Evolutionary conservation across 2,113 vertebrate species (phyloP).

Genomic region (Taurulus bubalis): DNA sequence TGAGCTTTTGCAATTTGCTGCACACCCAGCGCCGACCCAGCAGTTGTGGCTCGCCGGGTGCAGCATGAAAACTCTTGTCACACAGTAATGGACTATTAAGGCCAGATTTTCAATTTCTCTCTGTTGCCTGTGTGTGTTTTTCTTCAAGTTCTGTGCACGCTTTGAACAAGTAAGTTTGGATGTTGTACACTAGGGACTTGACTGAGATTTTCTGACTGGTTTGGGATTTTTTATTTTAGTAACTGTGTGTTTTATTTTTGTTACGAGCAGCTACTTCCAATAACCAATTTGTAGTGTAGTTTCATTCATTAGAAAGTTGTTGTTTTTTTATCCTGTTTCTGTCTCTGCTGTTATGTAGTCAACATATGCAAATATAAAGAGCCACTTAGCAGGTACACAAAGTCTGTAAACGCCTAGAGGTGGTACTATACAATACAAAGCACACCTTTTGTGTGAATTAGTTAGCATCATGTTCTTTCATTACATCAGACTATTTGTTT

Average conservation of each 20-base stretch:
- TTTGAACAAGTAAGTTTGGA: slow-evolving; percentile 11
- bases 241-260: background rate
- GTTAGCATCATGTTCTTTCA: background rate
- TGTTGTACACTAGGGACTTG: background rate
- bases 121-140: background rate
- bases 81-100: slow-evolving; percentile 33
- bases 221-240: background rate
- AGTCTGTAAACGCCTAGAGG: background rate
- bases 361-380: slow-evolving; percentile 13
- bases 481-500: background rate
- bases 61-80: slow-evolving; percentile 37
- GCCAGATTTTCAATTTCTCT: background rate
- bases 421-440: background rate
- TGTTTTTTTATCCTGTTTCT: slow-evolving; percentile 12
- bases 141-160: slow-evolving; percentile 1
- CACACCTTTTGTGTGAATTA: background rate
- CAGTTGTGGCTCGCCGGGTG: slow-evolving; percentile 1
- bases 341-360: slow-evolving; percentile 9
- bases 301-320: slow-evolving; percentile 22
- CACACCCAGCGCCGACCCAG: background rate
- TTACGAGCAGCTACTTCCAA: slow-evolving; percentile 4
- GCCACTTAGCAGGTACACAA: background rate
- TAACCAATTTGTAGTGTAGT: slow-evolving; percentile 18
- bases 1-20: slow-evolving; percentile 32
- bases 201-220: slow-evolving; percentile 10